Percentiles rank a stretch among this genome's conserved stretches.
These are phyloP conservation scores for Norana najaformis DNA, from an alignment of 2,888 invertebrate species.

Conservation along the genomic window DNA sequence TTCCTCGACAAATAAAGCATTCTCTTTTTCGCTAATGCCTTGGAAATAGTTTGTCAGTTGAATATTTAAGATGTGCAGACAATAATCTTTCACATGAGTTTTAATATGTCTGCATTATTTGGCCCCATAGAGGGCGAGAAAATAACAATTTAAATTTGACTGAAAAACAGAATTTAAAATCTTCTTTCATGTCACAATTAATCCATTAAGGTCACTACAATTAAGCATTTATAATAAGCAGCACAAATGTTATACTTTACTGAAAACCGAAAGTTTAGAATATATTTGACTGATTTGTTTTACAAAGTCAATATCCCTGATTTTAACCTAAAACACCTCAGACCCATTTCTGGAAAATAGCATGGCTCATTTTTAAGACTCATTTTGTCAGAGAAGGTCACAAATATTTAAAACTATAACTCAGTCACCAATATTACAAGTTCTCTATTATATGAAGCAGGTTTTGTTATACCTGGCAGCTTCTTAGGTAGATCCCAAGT, in stretches of 20 bases:
- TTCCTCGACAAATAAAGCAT: too few relatives aligned
- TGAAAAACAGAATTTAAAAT: background rate
- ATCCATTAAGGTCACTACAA: too few relatives aligned
- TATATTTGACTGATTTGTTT: background rate
- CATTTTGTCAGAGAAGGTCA: background rate
- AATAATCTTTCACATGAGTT: too few relatives aligned
- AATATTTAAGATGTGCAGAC: too few relatives aligned
- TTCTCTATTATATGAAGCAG: background rate
- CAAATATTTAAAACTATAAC: background rate
- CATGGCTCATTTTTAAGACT: background rate
- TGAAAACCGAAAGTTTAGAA: background rate
- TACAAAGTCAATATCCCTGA: background rate
- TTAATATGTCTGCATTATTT: background rate
- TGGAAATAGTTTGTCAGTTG: background rate
- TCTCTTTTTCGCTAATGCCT: too few relatives aligned
- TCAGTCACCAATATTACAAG: background rate
- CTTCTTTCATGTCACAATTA: too few relatives aligned
- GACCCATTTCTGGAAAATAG: background rate
- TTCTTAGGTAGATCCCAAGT: constrained; percentile 37
- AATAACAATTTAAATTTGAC: background rate
- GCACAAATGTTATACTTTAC: too few relatives aligned
- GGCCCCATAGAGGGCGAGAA: too few relatives aligned
- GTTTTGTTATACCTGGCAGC: constrained; percentile 33
- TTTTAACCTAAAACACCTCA: too few relatives aligned
- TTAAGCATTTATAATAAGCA: background rate